Base-by-base conservation (phyloP, 2,888 invertebrate species). In the Neoscelio sp. region DNA sequence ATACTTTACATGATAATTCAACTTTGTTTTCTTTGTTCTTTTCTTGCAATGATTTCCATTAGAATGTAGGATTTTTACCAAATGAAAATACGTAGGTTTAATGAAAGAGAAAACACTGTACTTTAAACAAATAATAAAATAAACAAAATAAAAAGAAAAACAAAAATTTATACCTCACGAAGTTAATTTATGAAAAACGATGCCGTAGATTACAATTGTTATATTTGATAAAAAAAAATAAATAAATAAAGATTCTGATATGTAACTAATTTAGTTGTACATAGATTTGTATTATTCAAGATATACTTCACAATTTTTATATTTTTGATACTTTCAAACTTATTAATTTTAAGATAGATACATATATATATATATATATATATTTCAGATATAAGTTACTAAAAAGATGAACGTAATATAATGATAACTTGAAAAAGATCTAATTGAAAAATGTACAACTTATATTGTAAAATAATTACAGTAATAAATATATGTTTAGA, bases 251-350 rank as follows among this genome's bases (percentile, higher is more conserved):
- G 23, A 50, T 64, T 48, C 13, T 64, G 40, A 52, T 64, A 40
- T 64, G 64, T 56, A 64, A 73, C 64, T 52, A 71, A 44, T 52
- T 54, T 44, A 64, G 54, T 73, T 62, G 40, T 71, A 70, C 60
- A 64, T 48, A 73, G 38, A 42, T 48, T 73, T 52, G 38, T 46
- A 46, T 62, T 56, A 54, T 54, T 54, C 18, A 18, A 46, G 48
- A 54, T 38, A 44, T 54, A 73, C 54, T 71, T 71, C 44, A 46
- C 54, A 62, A 54, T 62, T 64, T 64, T 73, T 73, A 73, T 73
- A 73, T 64, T 73, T 73, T 73, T 73, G 62, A 64, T 73, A 64
- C 64, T 56, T 73, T 73, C 64, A 17, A 58, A 71, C 44, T 52
- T 71, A 62, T 62, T 71, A 52, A 52, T 62, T 71, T 62, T 62